These are phyloP conservation scores for Drosophila longiperda DNA, from an alignment of 2,888 invertebrate species.

Conservation along the genomic window DNA sequence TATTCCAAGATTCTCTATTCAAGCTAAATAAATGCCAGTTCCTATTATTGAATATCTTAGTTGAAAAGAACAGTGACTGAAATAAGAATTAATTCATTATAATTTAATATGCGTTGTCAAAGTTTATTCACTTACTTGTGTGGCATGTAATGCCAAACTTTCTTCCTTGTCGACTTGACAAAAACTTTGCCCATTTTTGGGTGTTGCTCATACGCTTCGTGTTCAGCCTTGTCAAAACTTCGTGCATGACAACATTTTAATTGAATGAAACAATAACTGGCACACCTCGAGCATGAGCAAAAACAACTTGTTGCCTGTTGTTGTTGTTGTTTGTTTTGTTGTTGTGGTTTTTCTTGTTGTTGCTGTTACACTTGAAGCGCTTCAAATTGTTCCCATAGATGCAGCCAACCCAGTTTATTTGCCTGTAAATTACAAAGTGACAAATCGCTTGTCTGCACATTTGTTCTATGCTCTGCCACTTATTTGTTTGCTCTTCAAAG, in stretches of 20 bases:
- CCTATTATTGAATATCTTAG: background rate
- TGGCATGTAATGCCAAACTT: conserved; percentile 42
- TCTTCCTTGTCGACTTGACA: conserved; percentile 24
- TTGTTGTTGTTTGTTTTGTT: background rate
- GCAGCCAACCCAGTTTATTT: conserved; percentile 31
- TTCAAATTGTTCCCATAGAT: conserved; percentile 1
- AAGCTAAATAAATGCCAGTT: background rate
- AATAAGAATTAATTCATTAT: conserved; percentile 33
- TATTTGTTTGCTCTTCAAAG: conserved; percentile 62
- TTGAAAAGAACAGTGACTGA: background rate
- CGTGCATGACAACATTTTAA: conserved; percentile 59
- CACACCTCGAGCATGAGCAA: conserved; percentile 34
- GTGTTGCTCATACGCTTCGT: conserved; percentile 39
- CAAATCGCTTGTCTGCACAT: conserved; percentile 73
- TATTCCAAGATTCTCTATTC: background rate
- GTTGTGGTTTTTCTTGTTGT: background rate
- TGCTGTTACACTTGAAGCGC: background rate
- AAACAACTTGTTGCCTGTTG: conserved; percentile 31
- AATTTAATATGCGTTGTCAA: conserved; percentile 44
- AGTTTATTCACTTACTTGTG: conserved; percentile 40
- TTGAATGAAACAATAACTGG: conserved; percentile 51
- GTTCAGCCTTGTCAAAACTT: conserved; percentile 55
- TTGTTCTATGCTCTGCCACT: conserved; percentile 55
- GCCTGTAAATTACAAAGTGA: conserved; percentile 67
- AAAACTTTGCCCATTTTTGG: conserved; percentile 28